Evolutionary conservation across 1,140 invertebrate genomes (phyloP), one percentile per base, ranked within the genome.

Genomic region (Uloborus diversus): DNA sequence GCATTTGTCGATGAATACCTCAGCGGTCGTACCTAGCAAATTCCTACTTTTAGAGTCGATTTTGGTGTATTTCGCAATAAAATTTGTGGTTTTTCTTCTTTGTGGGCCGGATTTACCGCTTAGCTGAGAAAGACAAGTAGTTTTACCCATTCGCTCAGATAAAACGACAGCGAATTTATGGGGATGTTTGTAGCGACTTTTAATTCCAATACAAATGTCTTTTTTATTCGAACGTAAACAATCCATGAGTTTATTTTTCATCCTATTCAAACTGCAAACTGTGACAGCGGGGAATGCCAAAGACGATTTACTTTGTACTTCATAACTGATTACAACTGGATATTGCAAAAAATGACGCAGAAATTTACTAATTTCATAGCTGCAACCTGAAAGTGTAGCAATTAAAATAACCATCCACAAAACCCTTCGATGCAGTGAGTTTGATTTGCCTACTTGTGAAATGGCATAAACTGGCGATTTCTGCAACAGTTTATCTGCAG

Each of bases 221-320:
- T 20, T 5, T 53, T 20, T 20, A 7, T 20, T 20, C 17, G 13
- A 17, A 53, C 49, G n/a, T 53, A n/a, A 1, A n/a, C 20, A 53
- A 1, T 53, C 3, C 20, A 20, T 53, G 23, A 7, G 0, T 5
- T 14, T 20, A 14, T 7, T 30, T 25, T 30, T 65, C 32, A 75
- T 49, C 51, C 71, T 23, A 20, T 76, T 76, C 4, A 76, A 37
- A 20, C 65, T 76, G 28, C 71, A 76, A n/a, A 76, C 17, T 14
- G 42, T 76, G 3, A 76, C 61, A 4, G 71, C 42, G 0, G 71
- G 61, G 37, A 64, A 64, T 53, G 14, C 20, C 4, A 35, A 9
- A 27, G 3, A 25, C 4, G 17, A 1, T 0, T 35, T 20, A 1
- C 20, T 28, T 42, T 65, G 27, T 2, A 53, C 30, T n/a, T 65